Percentiles rank a stretch among this genome's conserved stretches.
Conservation (phyloP, 2,113 vertebrate genomes). For the Calidris pugnax region DNA sequence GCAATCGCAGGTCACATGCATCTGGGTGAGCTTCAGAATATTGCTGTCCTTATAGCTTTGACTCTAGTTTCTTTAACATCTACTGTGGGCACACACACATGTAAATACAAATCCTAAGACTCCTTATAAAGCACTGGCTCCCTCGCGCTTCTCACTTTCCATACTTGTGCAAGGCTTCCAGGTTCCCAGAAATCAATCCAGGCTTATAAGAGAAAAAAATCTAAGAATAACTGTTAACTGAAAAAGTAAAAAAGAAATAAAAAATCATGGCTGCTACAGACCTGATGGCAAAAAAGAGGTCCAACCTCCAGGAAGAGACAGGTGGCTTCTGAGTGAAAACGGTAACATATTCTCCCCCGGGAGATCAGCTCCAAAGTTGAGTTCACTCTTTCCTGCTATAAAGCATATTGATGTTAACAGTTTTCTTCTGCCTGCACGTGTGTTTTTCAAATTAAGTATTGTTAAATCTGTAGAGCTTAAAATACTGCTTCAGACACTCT, state of each 20-base stretch:
- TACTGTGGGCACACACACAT: neutral
- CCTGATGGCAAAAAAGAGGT: neutral
- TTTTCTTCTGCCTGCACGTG: constrained; percentile 56
- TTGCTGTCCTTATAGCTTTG: neutral
- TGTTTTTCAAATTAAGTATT: constrained; percentile 76
- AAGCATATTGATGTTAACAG: constrained; percentile 64
- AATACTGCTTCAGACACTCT: constrained; percentile 57
- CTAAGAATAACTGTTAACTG: neutral
- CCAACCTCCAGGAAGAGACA: constrained; percentile 27
- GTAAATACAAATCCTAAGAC: neutral
- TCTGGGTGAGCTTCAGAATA: neutral
- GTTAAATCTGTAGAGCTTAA: constrained; percentile 64
- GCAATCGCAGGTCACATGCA: neutral
- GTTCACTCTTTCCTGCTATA: constrained; percentile 70
- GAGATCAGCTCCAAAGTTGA: constrained; percentile 64
- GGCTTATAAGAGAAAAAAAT: neutral
- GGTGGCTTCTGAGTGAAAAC: constrained; percentile 53
- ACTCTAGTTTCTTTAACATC: neutral
- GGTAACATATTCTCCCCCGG: constrained; percentile 33
- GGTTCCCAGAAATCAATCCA: neutral
- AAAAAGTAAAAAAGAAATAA: neutral
- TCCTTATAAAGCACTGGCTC: neutral
- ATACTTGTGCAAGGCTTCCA: neutral
- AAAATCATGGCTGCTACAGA: neutral
- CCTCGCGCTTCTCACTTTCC: neutral